These are phyloP conservation scores for Brachionus koreanus DNA, from an alignment of 1,140 invertebrate species.

Conservation along the genomic window DNA sequence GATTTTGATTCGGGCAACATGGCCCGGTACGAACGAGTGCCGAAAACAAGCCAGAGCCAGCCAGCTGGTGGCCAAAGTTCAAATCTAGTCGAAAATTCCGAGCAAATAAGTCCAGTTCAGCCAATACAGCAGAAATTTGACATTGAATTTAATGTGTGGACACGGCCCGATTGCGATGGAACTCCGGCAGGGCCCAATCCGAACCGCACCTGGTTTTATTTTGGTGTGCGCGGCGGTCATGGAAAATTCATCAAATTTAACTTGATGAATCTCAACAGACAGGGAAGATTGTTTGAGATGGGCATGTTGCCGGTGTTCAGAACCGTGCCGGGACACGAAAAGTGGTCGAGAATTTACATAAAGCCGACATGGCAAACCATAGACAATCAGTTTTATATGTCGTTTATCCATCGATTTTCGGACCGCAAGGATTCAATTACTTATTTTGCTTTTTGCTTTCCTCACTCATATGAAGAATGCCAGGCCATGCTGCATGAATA, in stretches of 20 bases:
- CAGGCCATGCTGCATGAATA: conserved; percentile 68
- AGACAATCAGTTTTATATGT: conserved; percentile 68
- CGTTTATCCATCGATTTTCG: conserved; percentile 71
- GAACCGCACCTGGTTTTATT: conserved; percentile 86
- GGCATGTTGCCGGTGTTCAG: conserved; percentile 78
- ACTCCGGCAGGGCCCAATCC: conserved; percentile 78
- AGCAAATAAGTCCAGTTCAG: conserved; percentile 47
- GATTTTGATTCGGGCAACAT: conserved; percentile 84
- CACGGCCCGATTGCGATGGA: conserved; percentile 77
- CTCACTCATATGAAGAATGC: conserved; percentile 77
- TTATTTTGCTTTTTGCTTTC: conserved; percentile 88
- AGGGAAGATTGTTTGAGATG: conserved; percentile 83
- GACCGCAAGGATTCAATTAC: conserved; percentile 70
- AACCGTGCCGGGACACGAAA: conserved; percentile 61
- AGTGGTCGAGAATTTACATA: conserved; percentile 71
- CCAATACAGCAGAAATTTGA: conserved; percentile 61
- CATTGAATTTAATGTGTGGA: conserved; percentile 85
- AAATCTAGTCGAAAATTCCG: conserved; percentile 42
- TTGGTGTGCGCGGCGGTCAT: conserved; percentile 70
- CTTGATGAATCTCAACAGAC: conserved; percentile 79
- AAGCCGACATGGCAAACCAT: conserved; percentile 48
- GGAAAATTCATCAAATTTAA: conserved; percentile 70
- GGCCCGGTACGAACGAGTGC: conserved; percentile 65
- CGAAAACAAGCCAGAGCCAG: conserved; percentile 45
- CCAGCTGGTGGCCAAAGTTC: background rate